A percentile compares a stretch with the other conserved stretches of the same genome.
These are phyloP conservation scores for Gymnogyps californianus DNA, from an alignment of 2,113 vertebrate species.

Conservation along the genomic window DNA sequence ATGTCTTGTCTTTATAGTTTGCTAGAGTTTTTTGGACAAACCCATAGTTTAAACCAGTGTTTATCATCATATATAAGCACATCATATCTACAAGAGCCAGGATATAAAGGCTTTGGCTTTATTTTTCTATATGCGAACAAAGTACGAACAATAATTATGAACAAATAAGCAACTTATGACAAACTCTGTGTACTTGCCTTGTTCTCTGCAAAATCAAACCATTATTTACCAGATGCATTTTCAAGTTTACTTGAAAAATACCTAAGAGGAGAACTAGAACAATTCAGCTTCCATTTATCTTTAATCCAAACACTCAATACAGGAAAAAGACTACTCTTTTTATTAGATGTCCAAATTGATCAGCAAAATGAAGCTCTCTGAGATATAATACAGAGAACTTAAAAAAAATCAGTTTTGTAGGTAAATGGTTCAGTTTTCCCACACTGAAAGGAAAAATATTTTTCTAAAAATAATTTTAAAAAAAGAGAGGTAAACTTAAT, in stretches of 20 bases:
- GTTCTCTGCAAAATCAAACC: not conserved
- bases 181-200: not conserved
- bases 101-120: not conserved
- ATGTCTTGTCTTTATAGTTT: not conserved
- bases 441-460: not conserved
- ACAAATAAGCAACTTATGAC: not conserved
- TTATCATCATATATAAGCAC: not conserved
- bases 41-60: not conserved
- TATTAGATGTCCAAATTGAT: not conserved
- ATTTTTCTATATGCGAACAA: not conserved
- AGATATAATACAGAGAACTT: not conserved
- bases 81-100: not conserved
- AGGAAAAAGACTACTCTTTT: not conserved
- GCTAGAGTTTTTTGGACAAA: not conserved
- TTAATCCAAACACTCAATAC: not conserved
- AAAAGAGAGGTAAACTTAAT: not conserved
- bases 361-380: not conserved
- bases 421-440: not conserved
- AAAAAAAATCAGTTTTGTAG: not conserved
- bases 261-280: not conserved
- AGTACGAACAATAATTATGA: not conserved
- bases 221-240: not conserved
- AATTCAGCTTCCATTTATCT: not conserved
- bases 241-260: not conserved
- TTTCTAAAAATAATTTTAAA: not conserved